Evolutionary conservation across 1,140 invertebrate genomes (phyloP).

Genomic region (Helicorthomorpha holstii): DNA sequence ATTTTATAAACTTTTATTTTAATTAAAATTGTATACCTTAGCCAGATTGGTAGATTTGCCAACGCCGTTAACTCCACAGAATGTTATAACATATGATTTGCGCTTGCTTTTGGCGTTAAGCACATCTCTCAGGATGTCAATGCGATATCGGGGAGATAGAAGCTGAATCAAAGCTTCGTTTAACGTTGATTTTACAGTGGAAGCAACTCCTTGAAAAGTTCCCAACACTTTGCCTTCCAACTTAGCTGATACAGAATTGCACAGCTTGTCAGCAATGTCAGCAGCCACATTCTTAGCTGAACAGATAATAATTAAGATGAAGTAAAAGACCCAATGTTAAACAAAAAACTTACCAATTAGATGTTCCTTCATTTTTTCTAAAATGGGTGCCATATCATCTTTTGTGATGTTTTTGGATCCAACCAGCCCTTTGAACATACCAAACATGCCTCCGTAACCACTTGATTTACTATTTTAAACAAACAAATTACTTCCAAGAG

Average conservation of each 20-base stretch:
- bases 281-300: constrained; percentile 93
- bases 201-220: constrained; percentile 78
- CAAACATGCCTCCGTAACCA: constrained; percentile 25
- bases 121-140: constrained; percentile 94
- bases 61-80: constrained; percentile 99
- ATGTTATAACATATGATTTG: constrained; percentile 87
- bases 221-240: constrained; percentile 85
- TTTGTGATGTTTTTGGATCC: constrained; percentile 58
- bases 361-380: constrained; percentile 93
- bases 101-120: constrained; percentile 63
- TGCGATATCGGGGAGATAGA: constrained; percentile 77
- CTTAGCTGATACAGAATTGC: constrained; percentile 81
- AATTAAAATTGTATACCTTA: constrained; percentile 38
- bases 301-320: constrained; percentile 12
- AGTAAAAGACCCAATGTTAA: neutral
- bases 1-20: no score
- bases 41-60: constrained; percentile 99
- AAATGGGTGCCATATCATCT: constrained; percentile 58
- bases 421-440: constrained; percentile 51
- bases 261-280: constrained; percentile 86
- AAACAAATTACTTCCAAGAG: no score
- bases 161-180: constrained; percentile 76
- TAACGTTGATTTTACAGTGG: constrained; percentile 60
- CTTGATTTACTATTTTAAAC: constrained; percentile 6
- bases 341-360: constrained; percentile 43